A percentile compares a stretch with the other conserved stretches of the same genome.
phyloP scores from a whole-genome alignment of 2,113 vertebrate species.

The Casuarius casuarius region DNA sequence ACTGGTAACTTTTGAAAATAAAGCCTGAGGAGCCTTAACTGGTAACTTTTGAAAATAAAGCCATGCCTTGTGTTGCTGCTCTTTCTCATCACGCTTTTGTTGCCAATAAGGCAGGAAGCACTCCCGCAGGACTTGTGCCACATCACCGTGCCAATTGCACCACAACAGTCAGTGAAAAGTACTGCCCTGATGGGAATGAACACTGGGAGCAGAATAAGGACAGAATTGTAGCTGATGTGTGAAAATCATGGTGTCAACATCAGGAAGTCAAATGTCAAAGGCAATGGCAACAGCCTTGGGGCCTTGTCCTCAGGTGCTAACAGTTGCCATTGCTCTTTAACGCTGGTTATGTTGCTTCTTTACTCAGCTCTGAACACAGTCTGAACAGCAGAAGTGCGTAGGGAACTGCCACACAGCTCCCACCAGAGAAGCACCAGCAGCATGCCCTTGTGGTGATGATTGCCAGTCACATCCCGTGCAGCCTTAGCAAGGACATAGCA shows the following conservation, averaged over 20 bases:
- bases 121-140: neutral
- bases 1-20: slow-evolving; percentile 55
- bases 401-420: neutral
- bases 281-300: neutral
- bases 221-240: neutral
- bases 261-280: neutral
- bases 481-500: neutral
- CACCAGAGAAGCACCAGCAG: neutral
- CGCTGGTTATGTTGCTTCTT: neutral
- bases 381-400: neutral
- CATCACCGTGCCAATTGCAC: neutral
- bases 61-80: slow-evolving; percentile 18
- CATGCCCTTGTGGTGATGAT: neutral
- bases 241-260: neutral
- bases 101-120: neutral
- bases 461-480: neutral
- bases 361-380: neutral
- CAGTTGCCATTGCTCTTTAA: neutral
- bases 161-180: neutral
- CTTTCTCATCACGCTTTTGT: neutral
- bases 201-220: accelerated
- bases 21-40: slow-evolving; percentile 26
- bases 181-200: neutral
- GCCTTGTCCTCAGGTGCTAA: neutral
- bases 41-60: slow-evolving; percentile 57